A percentile compares a stretch with the other conserved stretches of the same genome.
These are phyloP conservation scores for Epirrhoe tristata DNA, from an alignment of 2,888 invertebrate species.

Conservation along the genomic window DNA sequence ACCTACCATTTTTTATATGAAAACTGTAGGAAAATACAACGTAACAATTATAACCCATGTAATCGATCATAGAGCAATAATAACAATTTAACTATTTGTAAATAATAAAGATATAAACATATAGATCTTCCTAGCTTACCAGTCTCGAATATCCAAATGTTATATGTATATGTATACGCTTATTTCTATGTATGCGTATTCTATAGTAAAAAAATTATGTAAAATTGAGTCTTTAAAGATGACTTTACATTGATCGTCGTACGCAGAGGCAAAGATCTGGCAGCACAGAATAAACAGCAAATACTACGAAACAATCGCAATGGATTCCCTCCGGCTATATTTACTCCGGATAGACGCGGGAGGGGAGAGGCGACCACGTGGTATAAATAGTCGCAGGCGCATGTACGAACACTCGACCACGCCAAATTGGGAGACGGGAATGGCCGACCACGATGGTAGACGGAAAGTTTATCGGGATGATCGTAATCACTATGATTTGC, in stretches of 20 bases:
- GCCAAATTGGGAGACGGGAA: constrained; percentile 79
- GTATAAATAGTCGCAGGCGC: constrained; percentile 80
- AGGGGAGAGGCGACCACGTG: constrained; percentile 63
- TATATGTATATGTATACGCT: too few species aligned
- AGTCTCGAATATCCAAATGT: too few species aligned
- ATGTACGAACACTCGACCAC: constrained; percentile 69
- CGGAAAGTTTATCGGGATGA: constrained; percentile 20
- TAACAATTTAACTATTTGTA: too few species aligned
- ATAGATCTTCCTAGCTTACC: too few species aligned
- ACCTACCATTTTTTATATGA: too few species aligned
- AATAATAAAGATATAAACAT: too few species aligned
- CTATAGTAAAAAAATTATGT: too few species aligned
- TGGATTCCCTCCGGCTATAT: constrained; percentile 78
- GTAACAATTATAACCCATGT: too few species aligned
- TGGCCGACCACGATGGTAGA: constrained; percentile 51
- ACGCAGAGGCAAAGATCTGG: neutral
- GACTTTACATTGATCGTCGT: neutral
- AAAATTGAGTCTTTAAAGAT: neutral
- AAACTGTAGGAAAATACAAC: too few species aligned
- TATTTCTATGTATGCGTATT: too few species aligned
- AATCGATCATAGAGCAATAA: too few species aligned
- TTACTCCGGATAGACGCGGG: constrained; percentile 64
- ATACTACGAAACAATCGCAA: constrained; percentile 53
- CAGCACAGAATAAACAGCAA: constrained; percentile 15
- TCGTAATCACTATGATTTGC: constrained; percentile 9